Conservation (phyloP, 2,888 invertebrate genomes). For the Tenthredo notha region DNA sequence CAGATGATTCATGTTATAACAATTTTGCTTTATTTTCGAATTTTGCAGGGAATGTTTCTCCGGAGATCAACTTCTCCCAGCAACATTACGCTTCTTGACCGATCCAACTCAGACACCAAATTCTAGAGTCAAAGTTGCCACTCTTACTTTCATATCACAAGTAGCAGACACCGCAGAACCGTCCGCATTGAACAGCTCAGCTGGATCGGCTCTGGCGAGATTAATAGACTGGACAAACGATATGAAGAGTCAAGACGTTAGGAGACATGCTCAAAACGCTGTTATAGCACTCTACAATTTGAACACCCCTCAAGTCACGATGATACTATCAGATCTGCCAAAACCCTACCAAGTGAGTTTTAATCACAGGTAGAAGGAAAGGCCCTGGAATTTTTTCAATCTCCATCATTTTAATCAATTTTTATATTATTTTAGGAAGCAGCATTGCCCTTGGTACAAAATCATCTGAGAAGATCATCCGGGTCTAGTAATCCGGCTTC, state of each 20-base stretch:
- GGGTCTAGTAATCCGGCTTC: conserved; percentile 80
- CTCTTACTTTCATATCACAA: conserved; percentile 84
- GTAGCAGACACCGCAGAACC: conserved; percentile 84
- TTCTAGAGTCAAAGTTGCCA: conserved; percentile 88
- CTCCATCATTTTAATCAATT: neutral
- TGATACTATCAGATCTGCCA: conserved; percentile 87
- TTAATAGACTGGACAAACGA: conserved; percentile 82
- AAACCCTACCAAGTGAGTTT: conserved; percentile 81
- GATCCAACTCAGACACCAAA: conserved; percentile 97
- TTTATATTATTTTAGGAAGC: conserved; percentile 80
- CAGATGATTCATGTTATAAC: neutral
- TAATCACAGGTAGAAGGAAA: no score
- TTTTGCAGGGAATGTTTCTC: conserved; percentile 81
- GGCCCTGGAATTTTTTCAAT: neutral
- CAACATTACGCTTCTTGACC: conserved; percentile 87
- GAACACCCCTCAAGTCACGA: conserved; percentile 93
- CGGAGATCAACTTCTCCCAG: conserved; percentile 82
- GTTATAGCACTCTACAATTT: conserved; percentile 94
- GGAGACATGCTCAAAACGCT: conserved; percentile 83
- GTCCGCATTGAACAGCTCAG: conserved; percentile 70
- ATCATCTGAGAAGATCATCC: conserved; percentile 85
- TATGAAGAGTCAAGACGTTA: conserved; percentile 86
- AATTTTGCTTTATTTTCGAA: neutral
- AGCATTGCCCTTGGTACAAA: conserved; percentile 87
- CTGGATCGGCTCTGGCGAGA: conserved; percentile 72